phyloP scores from a whole-genome alignment of 2,888 invertebrate genomes.

The Drosophila mayaguana region DNA sequence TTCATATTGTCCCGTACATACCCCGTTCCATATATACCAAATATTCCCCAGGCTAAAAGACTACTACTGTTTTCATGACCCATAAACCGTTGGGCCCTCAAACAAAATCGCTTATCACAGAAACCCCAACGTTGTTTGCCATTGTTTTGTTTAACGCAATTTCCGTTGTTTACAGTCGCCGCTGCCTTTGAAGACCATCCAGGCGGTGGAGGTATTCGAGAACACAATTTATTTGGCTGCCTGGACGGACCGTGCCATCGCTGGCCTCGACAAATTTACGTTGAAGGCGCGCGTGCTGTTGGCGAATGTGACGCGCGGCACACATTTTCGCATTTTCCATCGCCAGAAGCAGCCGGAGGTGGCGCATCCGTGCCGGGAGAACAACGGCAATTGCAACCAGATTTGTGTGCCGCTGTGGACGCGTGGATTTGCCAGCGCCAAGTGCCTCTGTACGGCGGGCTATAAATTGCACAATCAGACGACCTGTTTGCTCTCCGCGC shows the following conservation, averaged over 20 bases:
- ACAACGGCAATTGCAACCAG: slow-evolving; percentile 91
- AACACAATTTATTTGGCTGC: slow-evolving; percentile 90
- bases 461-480: slow-evolving; percentile 87
- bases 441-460: slow-evolving; percentile 91
- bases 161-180: slow-evolving; percentile 72
- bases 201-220: slow-evolving; percentile 91
- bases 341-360: slow-evolving; percentile 91
- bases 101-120: slow-evolving; percentile 23
- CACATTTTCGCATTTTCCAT: slow-evolving; percentile 90
- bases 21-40: too few species aligned
- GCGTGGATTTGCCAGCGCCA: slow-evolving; percentile 86
- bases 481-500: slow-evolving; percentile 87
- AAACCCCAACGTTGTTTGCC: slow-evolving; percentile 9
- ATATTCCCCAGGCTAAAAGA: background rate
- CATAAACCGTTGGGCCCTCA: slow-evolving; percentile 21
- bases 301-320: slow-evolving; percentile 87
- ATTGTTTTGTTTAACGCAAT: slow-evolving; percentile 47
- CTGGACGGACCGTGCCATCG: slow-evolving; percentile 89
- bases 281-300: slow-evolving; percentile 85
- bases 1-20: too few species aligned
- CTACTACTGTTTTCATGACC: slow-evolving; percentile 16
- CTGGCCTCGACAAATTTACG: slow-evolving; percentile 87
- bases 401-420: slow-evolving; percentile 90
- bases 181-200: slow-evolving; percentile 85
- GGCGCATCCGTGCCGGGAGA: slow-evolving; percentile 89